phyloP scores from a whole-genome alignment of 2,113 vertebrate genomes.

The Grammomys surdaster region DNA sequence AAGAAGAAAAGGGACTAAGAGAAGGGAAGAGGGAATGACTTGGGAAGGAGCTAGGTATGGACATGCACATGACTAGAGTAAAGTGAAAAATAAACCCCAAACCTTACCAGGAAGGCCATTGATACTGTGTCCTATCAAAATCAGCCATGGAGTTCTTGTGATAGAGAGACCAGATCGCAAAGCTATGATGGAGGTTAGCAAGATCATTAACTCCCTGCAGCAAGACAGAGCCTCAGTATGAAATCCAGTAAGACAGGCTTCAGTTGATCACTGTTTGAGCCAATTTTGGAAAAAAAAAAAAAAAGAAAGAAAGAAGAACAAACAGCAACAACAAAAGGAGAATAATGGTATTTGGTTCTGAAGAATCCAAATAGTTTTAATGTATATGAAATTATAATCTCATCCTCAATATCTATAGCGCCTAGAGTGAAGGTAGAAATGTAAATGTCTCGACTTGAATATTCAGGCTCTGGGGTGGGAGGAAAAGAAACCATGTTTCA shows the following conservation, averaged over 20 bases:
- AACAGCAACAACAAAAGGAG: not conserved
- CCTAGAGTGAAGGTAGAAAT: not conserved
- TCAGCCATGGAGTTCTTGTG: not conserved
- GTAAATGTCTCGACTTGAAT: not conserved
- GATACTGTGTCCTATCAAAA: not conserved
- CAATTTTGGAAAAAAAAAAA: not conserved
- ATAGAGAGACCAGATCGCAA: not conserved
- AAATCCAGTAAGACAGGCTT: not conserved
- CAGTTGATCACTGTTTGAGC: not conserved
- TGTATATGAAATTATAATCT: not conserved
- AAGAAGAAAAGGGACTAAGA: not conserved
- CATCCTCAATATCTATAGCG: not conserved
- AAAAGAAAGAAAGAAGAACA: not conserved
- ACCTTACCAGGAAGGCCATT: not conserved
- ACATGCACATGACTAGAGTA: not conserved
- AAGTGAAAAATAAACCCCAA: not conserved
- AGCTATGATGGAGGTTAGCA: not conserved
- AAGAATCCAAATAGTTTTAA: not conserved
- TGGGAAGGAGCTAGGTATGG: accelerated
- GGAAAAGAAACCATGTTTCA: not conserved
- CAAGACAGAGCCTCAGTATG: not conserved
- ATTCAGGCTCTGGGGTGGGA: accelerated
- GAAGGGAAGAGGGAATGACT: not conserved
- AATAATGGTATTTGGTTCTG: not conserved
- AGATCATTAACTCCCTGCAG: not conserved